Evolutionary conservation across 2,888 invertebrate species (phyloP), one percentile per base, ranked within the genome.

Genomic region (Notodonta dromedarius): DNA sequence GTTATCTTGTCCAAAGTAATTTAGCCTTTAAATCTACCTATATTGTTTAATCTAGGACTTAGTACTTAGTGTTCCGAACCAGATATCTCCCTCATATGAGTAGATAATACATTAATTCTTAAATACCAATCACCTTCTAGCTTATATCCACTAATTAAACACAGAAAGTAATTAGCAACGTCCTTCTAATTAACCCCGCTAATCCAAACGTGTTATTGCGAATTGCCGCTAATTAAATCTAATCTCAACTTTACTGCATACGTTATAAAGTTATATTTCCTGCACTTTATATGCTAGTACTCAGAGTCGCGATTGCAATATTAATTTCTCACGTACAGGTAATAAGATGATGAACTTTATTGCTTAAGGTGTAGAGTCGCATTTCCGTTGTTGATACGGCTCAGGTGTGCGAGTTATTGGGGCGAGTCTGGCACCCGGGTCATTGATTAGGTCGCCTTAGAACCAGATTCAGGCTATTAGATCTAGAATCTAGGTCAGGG

Each of bases 361-460:
- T 52, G 32, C 52, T 35, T 6, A 32, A 0, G 32, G 2, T 32
- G 16, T 52, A 52, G 32, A 32, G 52, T 35, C 32, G 32, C 5
- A 32, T 52, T 52, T 52, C 12, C 52, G 13, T 9, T 32, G 24
- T 53, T 62, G 46, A 52, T 24, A 11, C 5, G 46, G 24, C n/a
- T 63, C 62, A 67, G 60, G 60, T 70, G 57, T 57, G 14, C 16
- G 42, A 69, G 72, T 73, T 80, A 80, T 62, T 79, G 60, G 74
- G 67, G 78, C 71, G 69, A 71, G 72, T 75, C 66, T 73, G 59
- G 65, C 63, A 65, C 59, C 51, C 67, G 76, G 78, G 73, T 76
- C 78, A 76, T 75, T 77, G 80, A 74, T 75, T 79, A 71, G 71
- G 70, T 74, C 58, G 53, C 56, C 66, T 71, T 54, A 70, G 66